These are phyloP conservation scores for Pristionchus mayeri DNA, from an alignment of 2,888 invertebrate species.

Conservation along the genomic window DNA sequence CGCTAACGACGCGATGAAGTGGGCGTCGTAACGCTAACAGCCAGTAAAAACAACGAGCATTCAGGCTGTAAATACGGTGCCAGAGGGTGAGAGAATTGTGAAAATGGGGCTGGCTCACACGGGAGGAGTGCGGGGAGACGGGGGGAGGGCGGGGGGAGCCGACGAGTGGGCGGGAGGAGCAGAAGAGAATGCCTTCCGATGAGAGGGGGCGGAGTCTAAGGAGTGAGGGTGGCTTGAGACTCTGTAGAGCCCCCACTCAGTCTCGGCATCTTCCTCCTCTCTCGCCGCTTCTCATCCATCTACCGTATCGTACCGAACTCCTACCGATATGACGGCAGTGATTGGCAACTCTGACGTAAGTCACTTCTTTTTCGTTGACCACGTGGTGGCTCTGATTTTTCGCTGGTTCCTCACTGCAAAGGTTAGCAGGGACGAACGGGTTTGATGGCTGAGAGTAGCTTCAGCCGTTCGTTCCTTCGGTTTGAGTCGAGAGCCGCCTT, in stretches of 20 bases:
- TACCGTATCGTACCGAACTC: constrained; percentile 1
- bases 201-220: constrained; percentile 2
- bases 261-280: neutral
- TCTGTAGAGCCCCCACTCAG: neutral
- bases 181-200: neutral
- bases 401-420: constrained; percentile 9
- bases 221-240: constrained; percentile 34
- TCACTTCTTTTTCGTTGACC: neutral
- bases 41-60: neutral
- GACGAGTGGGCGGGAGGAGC: neutral
- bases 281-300: neutral
- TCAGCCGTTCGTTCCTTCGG: constrained; percentile 41
- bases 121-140: neutral
- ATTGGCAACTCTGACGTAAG: constrained; percentile 14
- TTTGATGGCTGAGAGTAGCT: constrained; percentile 23
- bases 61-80: neutral
- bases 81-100: constrained; percentile 18
- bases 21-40: neutral
- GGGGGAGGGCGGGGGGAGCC: neutral
- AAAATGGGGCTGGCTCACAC: neutral
- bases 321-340: constrained; percentile 1
- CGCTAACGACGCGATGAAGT: neutral
- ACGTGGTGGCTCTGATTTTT: constrained; percentile 25
- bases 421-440: constrained; percentile 30
- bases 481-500: neutral